These are phyloP conservation scores for Salvelinus namaycush DNA, from an alignment of 2,113 vertebrate genomes.

Conservation along the genomic window DNA sequence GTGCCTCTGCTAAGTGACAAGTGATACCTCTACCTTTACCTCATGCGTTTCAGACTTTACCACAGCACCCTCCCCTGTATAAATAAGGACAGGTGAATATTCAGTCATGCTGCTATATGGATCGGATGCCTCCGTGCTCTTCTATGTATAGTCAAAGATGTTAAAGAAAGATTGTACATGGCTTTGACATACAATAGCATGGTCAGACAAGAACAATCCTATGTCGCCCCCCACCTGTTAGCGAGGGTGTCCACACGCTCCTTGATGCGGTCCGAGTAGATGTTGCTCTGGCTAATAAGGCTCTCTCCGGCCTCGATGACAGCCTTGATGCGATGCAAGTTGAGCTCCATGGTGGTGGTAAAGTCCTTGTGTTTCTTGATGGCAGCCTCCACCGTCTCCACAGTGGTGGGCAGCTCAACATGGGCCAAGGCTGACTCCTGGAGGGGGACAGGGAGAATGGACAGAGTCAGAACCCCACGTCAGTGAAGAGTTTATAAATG, in stretches of 20 bases:
- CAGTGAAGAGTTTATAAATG: not conserved
- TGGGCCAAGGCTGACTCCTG: constrained; percentile 83
- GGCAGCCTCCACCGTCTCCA: constrained; percentile 80
- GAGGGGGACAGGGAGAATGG: not conserved
- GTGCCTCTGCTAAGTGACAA: too few species aligned
- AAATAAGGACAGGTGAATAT: too few species aligned
- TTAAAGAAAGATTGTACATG: too few species aligned
- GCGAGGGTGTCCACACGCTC: constrained; percentile 77
- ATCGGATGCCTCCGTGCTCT: too few species aligned
- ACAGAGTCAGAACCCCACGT: not conserved
- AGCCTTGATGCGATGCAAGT: constrained; percentile 83
- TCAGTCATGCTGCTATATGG: too few species aligned
- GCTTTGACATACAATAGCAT: too few species aligned
- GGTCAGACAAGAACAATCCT: too few species aligned
- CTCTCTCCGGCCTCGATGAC: constrained; percentile 86
- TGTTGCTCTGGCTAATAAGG: constrained; percentile 83
- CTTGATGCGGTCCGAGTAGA: constrained; percentile 82
- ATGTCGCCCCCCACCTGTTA: constrained; percentile 70
- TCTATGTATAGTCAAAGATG: too few species aligned
- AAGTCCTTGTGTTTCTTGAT: constrained; percentile 90
- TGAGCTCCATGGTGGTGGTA: constrained; percentile 89
- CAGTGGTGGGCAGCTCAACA: constrained; percentile 79
- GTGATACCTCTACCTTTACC: too few species aligned
- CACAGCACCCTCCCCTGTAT: too few species aligned
- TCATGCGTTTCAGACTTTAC: too few species aligned